These are phyloP conservation scores for Dryocosmus kuriphilus DNA, from an alignment of 2,888 invertebrate species.

Conservation along the genomic window DNA sequence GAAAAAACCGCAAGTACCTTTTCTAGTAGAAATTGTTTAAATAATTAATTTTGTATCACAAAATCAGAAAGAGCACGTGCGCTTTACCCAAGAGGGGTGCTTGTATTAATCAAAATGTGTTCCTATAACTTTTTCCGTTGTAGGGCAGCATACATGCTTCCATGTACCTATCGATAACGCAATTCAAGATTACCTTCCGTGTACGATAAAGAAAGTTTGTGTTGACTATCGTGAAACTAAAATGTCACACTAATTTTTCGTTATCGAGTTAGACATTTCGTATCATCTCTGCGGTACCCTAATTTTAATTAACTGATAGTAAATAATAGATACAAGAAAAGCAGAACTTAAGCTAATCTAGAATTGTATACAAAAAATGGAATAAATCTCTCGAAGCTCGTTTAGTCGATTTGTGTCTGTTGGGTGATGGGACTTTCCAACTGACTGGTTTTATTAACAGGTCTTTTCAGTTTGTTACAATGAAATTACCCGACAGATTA, in stretches of 20 bases:
- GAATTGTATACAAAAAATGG: neutral
- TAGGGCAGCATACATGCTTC: neutral
- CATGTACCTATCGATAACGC: conserved; percentile 1
- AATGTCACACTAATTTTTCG: neutral
- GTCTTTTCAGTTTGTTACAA: conserved; percentile 14
- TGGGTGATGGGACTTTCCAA: neutral
- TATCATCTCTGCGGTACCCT: neutral
- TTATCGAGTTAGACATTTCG: too few relatives aligned
- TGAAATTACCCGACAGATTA: conserved; percentile 13
- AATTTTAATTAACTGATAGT: neutral
- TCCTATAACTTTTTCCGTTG: too few relatives aligned
- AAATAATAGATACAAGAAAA: neutral
- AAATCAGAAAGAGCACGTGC: too few relatives aligned
- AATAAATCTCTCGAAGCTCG: neutral
- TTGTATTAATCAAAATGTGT: too few relatives aligned
- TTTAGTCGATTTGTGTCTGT: neutral
- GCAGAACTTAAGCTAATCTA: too few relatives aligned
- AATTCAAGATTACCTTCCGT: conserved; percentile 1
- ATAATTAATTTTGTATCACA: too few relatives aligned
- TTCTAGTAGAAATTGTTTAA: too few relatives aligned
- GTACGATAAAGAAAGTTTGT: neutral
- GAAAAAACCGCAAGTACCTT: too few relatives aligned
- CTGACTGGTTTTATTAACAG: neutral
- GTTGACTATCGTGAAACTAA: neutral
- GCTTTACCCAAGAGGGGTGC: too few relatives aligned